These are phyloP conservation scores for Aleiodes sp. DNA, from an alignment of 1,140 invertebrate species.

Conservation along the genomic window DNA sequence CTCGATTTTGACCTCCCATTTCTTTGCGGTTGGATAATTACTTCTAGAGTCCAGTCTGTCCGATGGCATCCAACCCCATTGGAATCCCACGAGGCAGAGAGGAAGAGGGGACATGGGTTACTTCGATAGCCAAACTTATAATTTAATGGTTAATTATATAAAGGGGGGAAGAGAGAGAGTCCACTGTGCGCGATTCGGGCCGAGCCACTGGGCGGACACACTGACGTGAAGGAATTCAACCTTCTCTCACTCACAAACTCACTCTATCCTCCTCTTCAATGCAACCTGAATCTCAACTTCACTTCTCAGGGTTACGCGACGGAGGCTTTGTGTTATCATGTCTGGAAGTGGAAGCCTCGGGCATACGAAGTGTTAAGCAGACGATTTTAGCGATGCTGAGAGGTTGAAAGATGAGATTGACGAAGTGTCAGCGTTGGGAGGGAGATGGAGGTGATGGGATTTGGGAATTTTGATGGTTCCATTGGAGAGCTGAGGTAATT, in stretches of 20 bases:
- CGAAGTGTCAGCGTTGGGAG: too few relatives aligned
- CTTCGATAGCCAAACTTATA: conserved; percentile 65
- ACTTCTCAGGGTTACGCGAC: too few relatives aligned
- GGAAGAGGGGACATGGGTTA: conserved; percentile 16
- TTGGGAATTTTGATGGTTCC: too few relatives aligned
- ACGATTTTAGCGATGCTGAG: too few relatives aligned
- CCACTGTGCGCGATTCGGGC: conserved; percentile 56
- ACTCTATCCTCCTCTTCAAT: not conserved
- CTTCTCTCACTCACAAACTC: conserved; percentile 1
- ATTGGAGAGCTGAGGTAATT: too few relatives aligned
- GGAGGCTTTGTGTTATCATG: too few relatives aligned
- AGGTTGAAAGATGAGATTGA: too few relatives aligned
- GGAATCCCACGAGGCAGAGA: conserved; percentile 36
- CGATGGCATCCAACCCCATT: conserved; percentile 50
- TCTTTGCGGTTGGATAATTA: conserved; percentile 56
- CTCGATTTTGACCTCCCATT: conserved; percentile 30
- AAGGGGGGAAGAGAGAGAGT: conserved; percentile 43
- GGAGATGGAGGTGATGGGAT: too few relatives aligned
- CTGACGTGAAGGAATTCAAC: conserved; percentile 65
- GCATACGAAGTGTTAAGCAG: too few relatives aligned
- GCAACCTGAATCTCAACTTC: too few relatives aligned
- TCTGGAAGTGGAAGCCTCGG: too few relatives aligned
- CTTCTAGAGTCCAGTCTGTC: conserved; percentile 58
- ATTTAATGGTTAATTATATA: conserved; percentile 69
- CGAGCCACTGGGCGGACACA: conserved; percentile 65